Evolutionary conservation across 1,140 invertebrate genomes (phyloP), one percentile per base, ranked within the genome.

Genomic region (Bombus haemorrhoidalis): DNA sequence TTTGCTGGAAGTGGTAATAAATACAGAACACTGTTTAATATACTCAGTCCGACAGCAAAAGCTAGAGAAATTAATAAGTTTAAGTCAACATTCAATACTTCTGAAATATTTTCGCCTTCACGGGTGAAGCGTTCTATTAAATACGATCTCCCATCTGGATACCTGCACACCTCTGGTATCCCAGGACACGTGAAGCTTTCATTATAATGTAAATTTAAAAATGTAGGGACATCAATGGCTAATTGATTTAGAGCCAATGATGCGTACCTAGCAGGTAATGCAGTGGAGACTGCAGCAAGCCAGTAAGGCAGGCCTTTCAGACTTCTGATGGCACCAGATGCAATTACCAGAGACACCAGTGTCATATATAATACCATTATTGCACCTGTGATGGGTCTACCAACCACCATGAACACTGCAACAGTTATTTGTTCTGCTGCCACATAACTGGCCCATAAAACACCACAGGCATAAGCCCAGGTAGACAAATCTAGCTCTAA

Each of bases 1-100:
- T 97, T 98, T n/a, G 97, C 96, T 0, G 98, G 98, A 81, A 99
- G 93, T 0, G 98, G 98, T 85, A 99, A 96, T 25, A 98, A 94
- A 94, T 99, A 98, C 32, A 98, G 94, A 78, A 99, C 96, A 90
- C 98, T 97, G 92, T 98, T 99, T 0, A 98, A 95, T 74, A 98
- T 95, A 84, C 97, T 97, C 78, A 98, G 96, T 18, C 97, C 97
- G 12, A 98, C 94, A 1, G 97, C 97, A 92, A 99, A 99, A 0
- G 97, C 97, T 85, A 98, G 97, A 0, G 97, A 97, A n/a, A 98
- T 96, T 1, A 97, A 96, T 72, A 98, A 96, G 95, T 98, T 98
- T 37, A 97, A 95, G 84, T 97, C 97, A 9, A 96, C 93, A 86
- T 97, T 96, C 25, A 98, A 94, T 43, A 97, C 96, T 66, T 96